phyloP scores from a whole-genome alignment of 2,888 invertebrate species.

The Ecliptopera silaceata region DNA sequence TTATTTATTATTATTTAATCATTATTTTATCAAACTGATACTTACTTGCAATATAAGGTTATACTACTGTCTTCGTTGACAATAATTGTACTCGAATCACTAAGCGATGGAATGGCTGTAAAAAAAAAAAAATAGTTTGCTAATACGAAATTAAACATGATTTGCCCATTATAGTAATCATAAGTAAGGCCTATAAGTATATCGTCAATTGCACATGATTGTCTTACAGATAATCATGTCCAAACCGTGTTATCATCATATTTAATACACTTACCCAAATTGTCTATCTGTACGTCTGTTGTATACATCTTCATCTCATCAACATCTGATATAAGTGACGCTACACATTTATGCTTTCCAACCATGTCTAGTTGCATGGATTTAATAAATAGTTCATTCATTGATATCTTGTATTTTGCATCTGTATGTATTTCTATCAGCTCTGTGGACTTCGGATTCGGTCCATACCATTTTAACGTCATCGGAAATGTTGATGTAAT shows the following conservation, averaged over 20 bases:
- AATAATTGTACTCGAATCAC: neutral
- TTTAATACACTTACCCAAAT: conserved; percentile 14
- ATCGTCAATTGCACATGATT: too few species aligned
- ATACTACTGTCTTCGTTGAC: conserved; percentile 4
- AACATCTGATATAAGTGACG: conserved; percentile 9
- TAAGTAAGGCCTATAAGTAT: too few species aligned
- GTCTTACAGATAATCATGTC: too few species aligned
- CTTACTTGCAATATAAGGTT: conserved; percentile 11
- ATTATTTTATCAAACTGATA: neutral
- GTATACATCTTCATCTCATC: conserved; percentile 13
- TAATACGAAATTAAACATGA: too few species aligned
- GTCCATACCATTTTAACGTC: conserved; percentile 25
- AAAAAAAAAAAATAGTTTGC: neutral
- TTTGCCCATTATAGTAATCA: too few species aligned
- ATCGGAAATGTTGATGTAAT: conserved; percentile 26
- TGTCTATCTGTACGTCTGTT: conserved; percentile 13
- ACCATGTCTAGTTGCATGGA: conserved; percentile 12
- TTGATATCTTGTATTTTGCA: conserved; percentile 3
- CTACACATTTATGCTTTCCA: conserved; percentile 32
- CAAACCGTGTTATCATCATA: too few species aligned
- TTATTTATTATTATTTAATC: too few species aligned
- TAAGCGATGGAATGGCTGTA: conserved; percentile 6
- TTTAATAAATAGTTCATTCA: conserved; percentile 19
- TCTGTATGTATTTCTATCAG: neutral
- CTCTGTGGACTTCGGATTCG: conserved; percentile 2